phyloP scores from a whole-genome alignment of 2,797 vertebrate species.

The Pachyuromys duprasi region DNA sequence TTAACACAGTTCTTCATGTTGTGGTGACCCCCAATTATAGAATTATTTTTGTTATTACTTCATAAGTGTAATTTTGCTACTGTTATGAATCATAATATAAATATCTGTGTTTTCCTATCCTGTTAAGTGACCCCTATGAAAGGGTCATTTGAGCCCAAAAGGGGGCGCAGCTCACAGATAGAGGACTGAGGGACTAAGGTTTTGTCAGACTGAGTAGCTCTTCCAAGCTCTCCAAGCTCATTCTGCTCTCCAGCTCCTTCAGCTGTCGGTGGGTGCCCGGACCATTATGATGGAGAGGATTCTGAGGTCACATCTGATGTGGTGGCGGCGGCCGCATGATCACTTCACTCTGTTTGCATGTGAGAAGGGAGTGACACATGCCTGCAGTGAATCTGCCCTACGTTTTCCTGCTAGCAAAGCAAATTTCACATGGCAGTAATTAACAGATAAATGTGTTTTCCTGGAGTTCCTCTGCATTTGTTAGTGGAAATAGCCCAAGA shows the following conservation, averaged over 20 bases:
- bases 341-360: not conserved
- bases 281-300: not conserved
- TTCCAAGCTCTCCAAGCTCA: not conserved
- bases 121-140: not conserved
- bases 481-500: slow-evolving; percentile 48
- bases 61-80: not conserved
- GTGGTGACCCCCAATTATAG: not conserved
- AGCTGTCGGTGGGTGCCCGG: not conserved
- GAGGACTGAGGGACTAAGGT: not conserved
- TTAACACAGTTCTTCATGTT: not conserved
- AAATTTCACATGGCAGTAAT: slow-evolving; percentile 54
- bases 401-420: slow-evolving; percentile 53
- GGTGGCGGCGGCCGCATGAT: not conserved
- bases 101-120: not conserved
- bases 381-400: not conserved
- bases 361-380: not conserved
- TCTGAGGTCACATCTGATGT: not conserved
- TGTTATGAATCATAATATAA: not conserved
- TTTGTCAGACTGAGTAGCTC: not conserved
- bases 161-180: too few species aligned
- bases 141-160: not conserved
- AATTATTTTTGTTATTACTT: not conserved
- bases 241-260: not conserved
- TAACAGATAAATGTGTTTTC: slow-evolving; percentile 58
- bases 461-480: slow-evolving; percentile 25